A percentile compares a stretch with the other conserved stretches of the same genome.
Evolutionary conservation across 1,140 invertebrate species (phyloP).

Genomic region (Hyphantria cunea): DNA sequence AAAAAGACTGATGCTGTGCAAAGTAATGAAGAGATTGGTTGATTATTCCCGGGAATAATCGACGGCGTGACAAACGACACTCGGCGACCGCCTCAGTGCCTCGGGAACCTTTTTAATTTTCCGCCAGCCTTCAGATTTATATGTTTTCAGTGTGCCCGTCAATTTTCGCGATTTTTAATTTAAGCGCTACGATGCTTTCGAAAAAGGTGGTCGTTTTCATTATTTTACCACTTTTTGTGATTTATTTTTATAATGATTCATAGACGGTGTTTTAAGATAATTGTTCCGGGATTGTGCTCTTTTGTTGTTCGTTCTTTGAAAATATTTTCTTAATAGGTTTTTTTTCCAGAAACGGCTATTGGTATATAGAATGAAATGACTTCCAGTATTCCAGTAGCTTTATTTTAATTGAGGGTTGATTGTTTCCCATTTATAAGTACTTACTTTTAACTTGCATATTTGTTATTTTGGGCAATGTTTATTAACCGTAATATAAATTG

Average conservation of each 20-base stretch:
- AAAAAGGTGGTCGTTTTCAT: constrained; percentile 60
- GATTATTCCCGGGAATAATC: constrained; percentile 37
- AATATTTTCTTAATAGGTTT: neutral
- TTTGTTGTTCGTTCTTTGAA: constrained; percentile 7
- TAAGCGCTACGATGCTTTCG: constrained; percentile 61
- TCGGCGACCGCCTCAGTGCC: constrained; percentile 37
- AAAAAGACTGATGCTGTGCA: constrained; percentile 31
- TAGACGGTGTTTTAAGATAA: constrained; percentile 28
- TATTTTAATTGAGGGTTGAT: no score
- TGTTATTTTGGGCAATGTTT: no score
- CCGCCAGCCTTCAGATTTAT: constrained; percentile 74
- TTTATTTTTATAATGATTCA: constrained; percentile 33
- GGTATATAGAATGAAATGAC: no score
- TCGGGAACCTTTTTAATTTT: constrained; percentile 73
- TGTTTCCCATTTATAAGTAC: no score
- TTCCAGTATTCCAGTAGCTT: no score
- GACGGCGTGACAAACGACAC: constrained; percentile 44
- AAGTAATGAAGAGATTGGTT: constrained; percentile 49
- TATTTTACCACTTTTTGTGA: constrained; percentile 37
- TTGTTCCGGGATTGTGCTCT: constrained; percentile 15
- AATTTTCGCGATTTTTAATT: constrained; percentile 76
- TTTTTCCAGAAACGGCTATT: neutral
- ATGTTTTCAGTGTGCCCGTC: constrained; percentile 71
- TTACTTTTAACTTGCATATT: no score
- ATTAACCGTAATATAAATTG: no score